Evolutionary conservation across 92 coral and sea anemone genomes (phyloP).

Genomic region (Epizoanthus stellaris): DNA sequence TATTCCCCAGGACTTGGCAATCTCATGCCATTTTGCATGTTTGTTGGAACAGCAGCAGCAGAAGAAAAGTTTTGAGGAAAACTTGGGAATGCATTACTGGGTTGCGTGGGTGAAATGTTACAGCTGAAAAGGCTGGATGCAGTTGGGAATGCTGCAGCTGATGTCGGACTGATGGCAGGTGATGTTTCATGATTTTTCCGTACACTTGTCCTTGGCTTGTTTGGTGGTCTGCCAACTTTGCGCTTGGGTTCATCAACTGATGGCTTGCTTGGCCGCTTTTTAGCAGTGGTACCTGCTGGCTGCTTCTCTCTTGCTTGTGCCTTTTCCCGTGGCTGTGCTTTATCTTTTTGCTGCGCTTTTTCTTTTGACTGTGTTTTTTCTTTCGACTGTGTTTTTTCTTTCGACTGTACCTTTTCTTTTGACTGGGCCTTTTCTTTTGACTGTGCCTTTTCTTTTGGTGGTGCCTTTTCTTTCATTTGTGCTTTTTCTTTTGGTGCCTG

Average conservation of each 20-base stretch:
- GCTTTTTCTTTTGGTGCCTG: slow-evolving; percentile 47
- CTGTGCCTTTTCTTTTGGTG: slow-evolving; percentile 19
- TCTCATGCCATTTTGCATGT: slow-evolving; percentile 64
- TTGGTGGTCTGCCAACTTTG: slow-evolving; percentile 88
- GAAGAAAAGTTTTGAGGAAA: slow-evolving; percentile 40
- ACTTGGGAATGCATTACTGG: slow-evolving; percentile 27
- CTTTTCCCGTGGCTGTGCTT: neutral
- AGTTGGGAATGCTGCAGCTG: slow-evolving; percentile 11
- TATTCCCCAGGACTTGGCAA: slow-evolving; percentile 61
- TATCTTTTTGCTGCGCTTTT: neutral
- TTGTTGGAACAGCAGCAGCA: slow-evolving; percentile 47
- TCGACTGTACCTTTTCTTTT: slow-evolving; percentile 11
- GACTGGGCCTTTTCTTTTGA: slow-evolving; percentile 14
- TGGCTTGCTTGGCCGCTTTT: slow-evolving; percentile 77
- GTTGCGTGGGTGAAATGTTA: slow-evolving; percentile 3
- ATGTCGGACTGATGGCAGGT: neutral
- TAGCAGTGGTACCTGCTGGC: slow-evolving; percentile 38
- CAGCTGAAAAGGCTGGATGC: slow-evolving; percentile 25
- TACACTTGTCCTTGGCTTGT: slow-evolving; percentile 43
- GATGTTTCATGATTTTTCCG: slow-evolving; percentile 7
- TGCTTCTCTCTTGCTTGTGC: neutral
- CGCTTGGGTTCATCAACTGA: slow-evolving; percentile 80
- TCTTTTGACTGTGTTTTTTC: neutral
- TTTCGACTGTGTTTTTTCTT: slow-evolving; percentile 3
- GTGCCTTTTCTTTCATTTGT: slow-evolving; percentile 21